These are phyloP conservation scores for Chesias legatella DNA, from an alignment of 2,888 invertebrate species.

Conservation along the genomic window DNA sequence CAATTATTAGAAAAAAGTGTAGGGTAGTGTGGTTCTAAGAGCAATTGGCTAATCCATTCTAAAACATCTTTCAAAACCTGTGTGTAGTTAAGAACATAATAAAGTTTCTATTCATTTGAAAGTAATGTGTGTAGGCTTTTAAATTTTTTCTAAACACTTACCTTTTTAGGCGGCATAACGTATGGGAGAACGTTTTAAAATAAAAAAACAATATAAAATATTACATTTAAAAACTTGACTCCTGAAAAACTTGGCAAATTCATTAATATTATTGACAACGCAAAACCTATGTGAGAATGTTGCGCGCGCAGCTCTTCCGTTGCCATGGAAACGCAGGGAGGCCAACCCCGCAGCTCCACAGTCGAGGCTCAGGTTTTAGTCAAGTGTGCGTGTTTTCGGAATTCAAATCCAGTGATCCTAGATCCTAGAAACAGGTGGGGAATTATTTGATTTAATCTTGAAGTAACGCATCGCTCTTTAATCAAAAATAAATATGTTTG, in stretches of 20 bases:
- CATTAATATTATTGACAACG: slow-evolving; percentile 53
- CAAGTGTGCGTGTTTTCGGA: not conserved
- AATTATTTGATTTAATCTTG: too few species aligned
- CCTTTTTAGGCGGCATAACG: slow-evolving; percentile 71
- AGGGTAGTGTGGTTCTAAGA: not conserved
- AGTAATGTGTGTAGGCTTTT: not conserved
- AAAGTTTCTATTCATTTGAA: not conserved
- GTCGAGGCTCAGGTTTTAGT: slow-evolving; percentile 7
- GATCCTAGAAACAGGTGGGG: too few species aligned
- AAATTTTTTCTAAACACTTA: slow-evolving; percentile 34
- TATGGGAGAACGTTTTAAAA: slow-evolving; percentile 15
- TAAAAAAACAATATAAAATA: slow-evolving; percentile 18
- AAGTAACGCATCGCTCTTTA: too few species aligned
- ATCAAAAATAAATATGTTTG: too few species aligned
- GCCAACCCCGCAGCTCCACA: slow-evolving; percentile 13
- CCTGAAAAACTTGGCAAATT: slow-evolving; percentile 46
- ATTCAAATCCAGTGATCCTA: too few species aligned
- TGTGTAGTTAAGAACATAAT: not conserved
- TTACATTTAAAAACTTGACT: slow-evolving; percentile 24
- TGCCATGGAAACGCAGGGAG: slow-evolving; percentile 51
- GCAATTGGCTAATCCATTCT: slow-evolving; percentile 3
- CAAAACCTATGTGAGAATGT: slow-evolving; percentile 13
- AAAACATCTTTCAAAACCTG: slow-evolving; percentile 7
- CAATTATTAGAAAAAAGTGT: not conserved
- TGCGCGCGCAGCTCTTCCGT: slow-evolving; percentile 68